Conservation (phyloP, 2,888 invertebrate species). For the Drosophila buzzatii region DNA sequence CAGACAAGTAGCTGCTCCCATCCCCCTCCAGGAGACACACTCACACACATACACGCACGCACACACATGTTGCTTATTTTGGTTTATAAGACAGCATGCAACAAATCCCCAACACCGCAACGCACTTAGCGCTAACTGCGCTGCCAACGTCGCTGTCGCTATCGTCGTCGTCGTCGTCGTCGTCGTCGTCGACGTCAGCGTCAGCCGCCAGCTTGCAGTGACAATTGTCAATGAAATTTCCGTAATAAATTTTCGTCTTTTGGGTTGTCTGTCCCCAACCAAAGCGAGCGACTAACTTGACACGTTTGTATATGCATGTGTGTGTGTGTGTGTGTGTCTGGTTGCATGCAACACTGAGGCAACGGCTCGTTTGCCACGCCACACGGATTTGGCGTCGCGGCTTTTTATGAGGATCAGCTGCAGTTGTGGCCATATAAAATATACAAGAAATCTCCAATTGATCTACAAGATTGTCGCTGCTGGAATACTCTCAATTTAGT, state of each 20-base stretch:
- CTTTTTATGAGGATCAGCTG: constrained; percentile 81
- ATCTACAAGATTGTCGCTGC: constrained; percentile 34
- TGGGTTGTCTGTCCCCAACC: constrained; percentile 61
- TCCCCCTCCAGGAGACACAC: constrained; percentile 19
- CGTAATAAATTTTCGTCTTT: constrained; percentile 83
- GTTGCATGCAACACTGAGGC: constrained; percentile 63
- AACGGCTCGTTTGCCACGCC: constrained; percentile 76
- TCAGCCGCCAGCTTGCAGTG: constrained; percentile 78
- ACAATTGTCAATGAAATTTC: constrained; percentile 84
- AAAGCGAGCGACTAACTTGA: constrained; percentile 62
- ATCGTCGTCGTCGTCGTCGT: constrained; percentile 21
- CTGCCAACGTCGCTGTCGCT: constrained; percentile 22
- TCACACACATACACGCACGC: constrained; percentile 41
- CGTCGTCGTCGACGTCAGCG: constrained; percentile 45
- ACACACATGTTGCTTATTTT: constrained; percentile 77
- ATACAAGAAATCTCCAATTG: constrained; percentile 43
- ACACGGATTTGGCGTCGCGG: constrained; percentile 77
- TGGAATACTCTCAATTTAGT: constrained; percentile 44
- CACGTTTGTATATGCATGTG: constrained; percentile 48
- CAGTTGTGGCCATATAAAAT: constrained; percentile 77
- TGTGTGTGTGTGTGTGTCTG: constrained; percentile 37
- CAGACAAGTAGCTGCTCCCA: constrained; percentile 64
- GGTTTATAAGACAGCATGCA: constrained; percentile 64
- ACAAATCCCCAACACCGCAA: constrained; percentile 78
- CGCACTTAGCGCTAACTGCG: constrained; percentile 66